Evolutionary conservation across 2,888 invertebrate species (phyloP), one percentile per base, ranked within the genome.

Genomic region (Drosophila pegasa): DNA sequence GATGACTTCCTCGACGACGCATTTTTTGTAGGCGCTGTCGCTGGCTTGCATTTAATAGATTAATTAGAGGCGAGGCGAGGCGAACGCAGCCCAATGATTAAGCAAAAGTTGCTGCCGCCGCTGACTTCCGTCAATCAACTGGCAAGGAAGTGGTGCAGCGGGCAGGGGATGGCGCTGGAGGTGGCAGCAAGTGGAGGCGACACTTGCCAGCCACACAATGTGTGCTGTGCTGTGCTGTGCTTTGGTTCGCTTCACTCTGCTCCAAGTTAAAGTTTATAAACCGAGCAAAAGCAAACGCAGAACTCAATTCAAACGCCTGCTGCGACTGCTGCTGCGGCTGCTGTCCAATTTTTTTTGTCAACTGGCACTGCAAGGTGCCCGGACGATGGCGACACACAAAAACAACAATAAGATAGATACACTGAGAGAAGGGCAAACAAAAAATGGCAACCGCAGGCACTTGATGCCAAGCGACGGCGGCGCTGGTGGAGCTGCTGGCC

Each of bases 11-110:
- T 87, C 81, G 76, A 83, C 62, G 76, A 80, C 87, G 88, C 86
- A 83, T 65, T 84, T 68, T 73, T 81, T 76, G 80, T 83, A 84
- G 83, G 85, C 70, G 87, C 80, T 51, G 51, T 62, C 71, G 62
- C 73, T 84, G 76, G 87, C 80, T 80, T 86, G 87, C 80, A 84
- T 89, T 89, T 89, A 89, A 85, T 85, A 89, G 90, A 85, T 89
- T 85, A 85, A 85, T 85, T 85, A 85, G 71, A 85, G 85, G 63
- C 87, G 70, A 85, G 85, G 63, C 87, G 70, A 54, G 66, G 65
- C 75, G 57, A 68, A 43, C 47, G 87, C 84, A 87, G 89, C 84
- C 88, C 81, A 83, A 78, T 89, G 88, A 88, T 88, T 88, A 87
- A 87, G 88, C 89, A 87, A 84, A 87, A 87, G 89, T 77, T 74